These are phyloP conservation scores for Myxocyprinus asiaticus DNA, from an alignment of 2,113 vertebrate species.

Conservation along the genomic window DNA sequence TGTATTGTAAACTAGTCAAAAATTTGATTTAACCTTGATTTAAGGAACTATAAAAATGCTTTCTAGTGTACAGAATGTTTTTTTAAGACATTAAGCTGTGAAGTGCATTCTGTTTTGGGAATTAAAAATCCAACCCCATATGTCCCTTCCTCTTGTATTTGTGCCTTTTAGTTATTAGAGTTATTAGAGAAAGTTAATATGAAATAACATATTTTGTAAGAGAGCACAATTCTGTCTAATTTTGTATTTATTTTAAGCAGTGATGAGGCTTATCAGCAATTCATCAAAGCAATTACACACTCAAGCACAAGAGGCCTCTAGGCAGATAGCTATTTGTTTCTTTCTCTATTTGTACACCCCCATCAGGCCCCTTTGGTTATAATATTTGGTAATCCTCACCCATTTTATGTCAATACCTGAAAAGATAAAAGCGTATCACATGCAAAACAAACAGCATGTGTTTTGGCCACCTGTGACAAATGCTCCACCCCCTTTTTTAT, in stretches of 20 bases:
- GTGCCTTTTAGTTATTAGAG: constrained; percentile 7
- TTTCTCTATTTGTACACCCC: neutral
- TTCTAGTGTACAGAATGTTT: neutral
- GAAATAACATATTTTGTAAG: constrained; percentile 12
- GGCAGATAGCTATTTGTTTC: constrained; percentile 24
- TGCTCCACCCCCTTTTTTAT: neutral
- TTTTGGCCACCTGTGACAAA: neutral
- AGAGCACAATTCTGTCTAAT: neutral
- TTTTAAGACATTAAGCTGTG: neutral
- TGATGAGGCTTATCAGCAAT: constrained; percentile 27
- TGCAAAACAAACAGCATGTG: neutral
- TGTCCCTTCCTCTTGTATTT: neutral
- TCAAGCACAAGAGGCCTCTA: constrained; percentile 4
- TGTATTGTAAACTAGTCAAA: neutral
- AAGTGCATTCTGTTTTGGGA: constrained; percentile 15
- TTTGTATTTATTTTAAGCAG: neutral
- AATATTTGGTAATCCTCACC: constrained; percentile 19
- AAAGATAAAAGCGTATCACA: neutral
- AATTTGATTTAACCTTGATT: neutral
- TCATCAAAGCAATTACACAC: constrained; percentile 38
- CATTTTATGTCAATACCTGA: neutral
- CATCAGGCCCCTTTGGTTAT: constrained; percentile 13
- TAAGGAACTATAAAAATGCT: neutral
- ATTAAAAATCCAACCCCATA: constrained; percentile 23
- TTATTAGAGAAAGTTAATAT: constrained; percentile 7